These are phyloP conservation scores for Mythimna lalbum DNA, from an alignment of 2,888 invertebrate species.

Conservation along the genomic window DNA sequence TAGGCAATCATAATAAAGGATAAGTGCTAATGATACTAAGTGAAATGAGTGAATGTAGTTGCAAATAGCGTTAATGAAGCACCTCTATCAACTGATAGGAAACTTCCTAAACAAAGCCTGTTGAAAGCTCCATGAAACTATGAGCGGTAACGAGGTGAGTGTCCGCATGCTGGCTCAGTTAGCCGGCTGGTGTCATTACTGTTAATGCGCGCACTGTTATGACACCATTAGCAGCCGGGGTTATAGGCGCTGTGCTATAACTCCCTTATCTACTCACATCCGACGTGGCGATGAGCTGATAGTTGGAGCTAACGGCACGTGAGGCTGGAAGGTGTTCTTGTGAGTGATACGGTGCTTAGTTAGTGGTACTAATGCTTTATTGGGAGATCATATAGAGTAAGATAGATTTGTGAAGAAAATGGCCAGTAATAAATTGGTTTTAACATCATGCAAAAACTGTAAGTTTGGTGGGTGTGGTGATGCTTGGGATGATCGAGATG, in stretches of 20 bases:
- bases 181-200: slow-evolving; percentile 39
- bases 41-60: too few relatives aligned
- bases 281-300: slow-evolving; percentile 34
- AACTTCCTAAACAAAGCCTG: slow-evolving; percentile 20
- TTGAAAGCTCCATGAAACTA: neutral
- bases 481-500: too few relatives aligned
- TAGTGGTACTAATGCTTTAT: neutral
- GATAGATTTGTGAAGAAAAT: too few relatives aligned
- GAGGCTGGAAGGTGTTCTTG: neutral
- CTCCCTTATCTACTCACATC: slow-evolving; percentile 44
- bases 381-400: too few relatives aligned
- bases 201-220: slow-evolving; percentile 57
- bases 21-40: neutral
- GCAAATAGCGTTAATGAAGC: neutral
- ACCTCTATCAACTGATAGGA: slow-evolving; percentile 3
- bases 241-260: slow-evolving; percentile 51
- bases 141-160: slow-evolving; percentile 26
- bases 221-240: slow-evolving; percentile 47
- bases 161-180: slow-evolving; percentile 29
- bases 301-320: slow-evolving; percentile 14
- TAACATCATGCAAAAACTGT: too few relatives aligned
- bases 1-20: neutral
- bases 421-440: too few relatives aligned
- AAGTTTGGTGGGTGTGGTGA: too few relatives aligned
- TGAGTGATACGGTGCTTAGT: neutral